Conservation (phyloP, 2,113 vertebrate genomes). For the Malaclemys terrapin region DNA sequence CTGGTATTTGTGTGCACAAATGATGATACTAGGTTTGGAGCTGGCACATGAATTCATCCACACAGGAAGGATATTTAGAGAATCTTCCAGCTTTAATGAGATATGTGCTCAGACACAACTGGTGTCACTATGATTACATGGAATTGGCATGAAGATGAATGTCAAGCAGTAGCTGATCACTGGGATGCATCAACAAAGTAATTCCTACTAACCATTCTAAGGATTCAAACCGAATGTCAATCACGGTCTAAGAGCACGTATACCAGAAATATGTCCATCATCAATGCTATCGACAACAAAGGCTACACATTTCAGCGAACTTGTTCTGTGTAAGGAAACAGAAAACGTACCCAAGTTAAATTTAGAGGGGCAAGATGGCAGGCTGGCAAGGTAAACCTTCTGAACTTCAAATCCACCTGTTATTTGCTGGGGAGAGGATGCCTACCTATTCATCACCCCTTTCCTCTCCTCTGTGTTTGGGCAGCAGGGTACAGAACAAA, state of each 20-base stretch:
- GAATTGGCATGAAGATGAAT: constrained; percentile 21
- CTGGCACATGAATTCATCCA: constrained; percentile 51
- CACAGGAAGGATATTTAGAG: neutral
- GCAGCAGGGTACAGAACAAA: neutral
- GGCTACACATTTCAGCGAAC: constrained; percentile 29
- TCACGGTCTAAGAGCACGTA: constrained; percentile 30
- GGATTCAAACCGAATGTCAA: constrained; percentile 32
- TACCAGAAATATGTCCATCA: constrained; percentile 35
- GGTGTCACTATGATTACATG: neutral
- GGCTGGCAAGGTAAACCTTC: constrained; percentile 24
- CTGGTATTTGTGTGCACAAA: constrained; percentile 43
- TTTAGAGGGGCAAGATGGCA: neutral
- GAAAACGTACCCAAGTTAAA: neutral
- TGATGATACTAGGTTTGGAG: constrained; percentile 26
- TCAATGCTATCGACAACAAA: constrained; percentile 21
- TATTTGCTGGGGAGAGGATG: constrained; percentile 13
- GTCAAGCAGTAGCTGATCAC: constrained; percentile 4
- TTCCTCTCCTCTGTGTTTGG: neutral
- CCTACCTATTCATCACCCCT: neutral
- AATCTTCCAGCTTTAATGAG: constrained; percentile 17
- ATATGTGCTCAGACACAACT: neutral
- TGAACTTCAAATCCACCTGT: constrained; percentile 27
- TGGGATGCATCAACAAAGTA: constrained; percentile 27
- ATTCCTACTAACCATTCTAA: constrained; percentile 18
- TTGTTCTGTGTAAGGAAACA: neutral